These are phyloP conservation scores for Melieria crassipennis DNA, from an alignment of 2,888 invertebrate genomes.

Conservation along the genomic window DNA sequence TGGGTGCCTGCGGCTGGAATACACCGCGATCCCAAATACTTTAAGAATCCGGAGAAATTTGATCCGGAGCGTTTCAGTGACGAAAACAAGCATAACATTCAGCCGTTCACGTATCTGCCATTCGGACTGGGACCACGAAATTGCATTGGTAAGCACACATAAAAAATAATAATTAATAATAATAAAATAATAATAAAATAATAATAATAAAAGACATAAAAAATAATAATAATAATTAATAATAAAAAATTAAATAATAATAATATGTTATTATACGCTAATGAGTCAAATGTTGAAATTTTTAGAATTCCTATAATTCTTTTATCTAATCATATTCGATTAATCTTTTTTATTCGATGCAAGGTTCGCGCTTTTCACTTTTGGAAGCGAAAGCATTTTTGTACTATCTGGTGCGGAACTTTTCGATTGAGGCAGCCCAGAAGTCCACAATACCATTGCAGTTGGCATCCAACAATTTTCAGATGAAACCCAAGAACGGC, in stretches of 20 bases:
- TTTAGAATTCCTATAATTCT: too few relatives aligned
- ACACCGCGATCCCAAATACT: conserved; percentile 69
- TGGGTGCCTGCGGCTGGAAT: conserved; percentile 65
- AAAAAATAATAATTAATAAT: too few relatives aligned
- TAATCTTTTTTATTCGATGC: too few relatives aligned
- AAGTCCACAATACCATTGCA: conserved; percentile 55
- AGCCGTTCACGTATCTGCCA: conserved; percentile 67
- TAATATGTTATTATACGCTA: too few relatives aligned
- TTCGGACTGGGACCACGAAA: conserved; percentile 72
- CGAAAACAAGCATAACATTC: conserved; percentile 68
- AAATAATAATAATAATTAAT: too few relatives aligned
- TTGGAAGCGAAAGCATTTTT: conserved; percentile 61
- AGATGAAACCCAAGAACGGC: conserved; percentile 54
- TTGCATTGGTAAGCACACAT: conserved; percentile 68
- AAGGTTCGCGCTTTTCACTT: conserved; percentile 61
- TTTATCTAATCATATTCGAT: too few relatives aligned
- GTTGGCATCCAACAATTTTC: conserved; percentile 49
- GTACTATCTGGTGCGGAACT: conserved; percentile 57
- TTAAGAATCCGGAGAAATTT: conserved; percentile 69
- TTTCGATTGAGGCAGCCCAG: conserved; percentile 50
- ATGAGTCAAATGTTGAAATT: too few relatives aligned
- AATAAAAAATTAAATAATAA: too few relatives aligned
- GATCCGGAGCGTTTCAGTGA: conserved; percentile 71
- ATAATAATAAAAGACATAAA: too few relatives aligned
- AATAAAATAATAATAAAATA: too few relatives aligned